These are phyloP conservation scores for Diacarnus erythraeanus DNA, from an alignment of 37 sponge, comb jelly and placozoan genomes.

Conservation along the genomic window DNA sequence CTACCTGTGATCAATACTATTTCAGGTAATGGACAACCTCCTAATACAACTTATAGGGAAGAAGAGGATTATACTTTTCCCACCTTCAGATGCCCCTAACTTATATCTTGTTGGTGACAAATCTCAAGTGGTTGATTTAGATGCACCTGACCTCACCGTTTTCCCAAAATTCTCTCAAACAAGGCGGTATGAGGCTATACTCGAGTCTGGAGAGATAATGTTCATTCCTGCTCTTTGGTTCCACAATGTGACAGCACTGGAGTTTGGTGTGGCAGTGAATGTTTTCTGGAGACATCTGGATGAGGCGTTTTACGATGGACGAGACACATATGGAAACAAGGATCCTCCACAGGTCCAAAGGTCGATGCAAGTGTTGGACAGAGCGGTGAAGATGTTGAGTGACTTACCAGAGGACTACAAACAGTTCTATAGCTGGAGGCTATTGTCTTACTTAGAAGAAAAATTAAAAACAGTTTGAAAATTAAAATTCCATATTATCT, in stretches of 20 bases:
- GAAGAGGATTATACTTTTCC: slow-evolving; percentile 81
- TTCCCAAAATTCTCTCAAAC: slow-evolving; percentile 74
- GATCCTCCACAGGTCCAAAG: slow-evolving; percentile 81
- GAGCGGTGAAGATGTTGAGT: slow-evolving; percentile 58
- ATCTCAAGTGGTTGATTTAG: slow-evolving; percentile 79
- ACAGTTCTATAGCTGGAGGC: slow-evolving; percentile 75
- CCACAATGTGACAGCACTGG: slow-evolving; percentile 79
- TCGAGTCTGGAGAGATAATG: slow-evolving; percentile 85
- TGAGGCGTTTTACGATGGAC: slow-evolving; percentile 60
- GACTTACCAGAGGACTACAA: slow-evolving; percentile 80
- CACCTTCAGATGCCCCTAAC: slow-evolving; percentile 61
- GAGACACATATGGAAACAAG: slow-evolving; percentile 90
- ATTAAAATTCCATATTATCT: too few relatives aligned
- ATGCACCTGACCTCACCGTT: slow-evolving; percentile 65
- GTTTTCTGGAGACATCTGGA: slow-evolving; percentile 89
- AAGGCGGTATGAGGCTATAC: slow-evolving; percentile 39
- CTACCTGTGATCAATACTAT: neutral
- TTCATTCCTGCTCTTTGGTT: slow-evolving; percentile 98
- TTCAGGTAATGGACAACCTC: slow-evolving; percentile 95
- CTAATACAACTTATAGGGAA: slow-evolving; percentile 84
- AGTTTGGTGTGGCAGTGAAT: slow-evolving; percentile 90
- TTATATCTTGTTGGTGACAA: slow-evolving; percentile 91
- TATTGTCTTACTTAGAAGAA: neutral
- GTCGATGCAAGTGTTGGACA: slow-evolving; percentile 71
- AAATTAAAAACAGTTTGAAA: neutral